phyloP scores from a whole-genome alignment of 1,140 invertebrate genomes.

The Drosophila rhopaloa region DNA sequence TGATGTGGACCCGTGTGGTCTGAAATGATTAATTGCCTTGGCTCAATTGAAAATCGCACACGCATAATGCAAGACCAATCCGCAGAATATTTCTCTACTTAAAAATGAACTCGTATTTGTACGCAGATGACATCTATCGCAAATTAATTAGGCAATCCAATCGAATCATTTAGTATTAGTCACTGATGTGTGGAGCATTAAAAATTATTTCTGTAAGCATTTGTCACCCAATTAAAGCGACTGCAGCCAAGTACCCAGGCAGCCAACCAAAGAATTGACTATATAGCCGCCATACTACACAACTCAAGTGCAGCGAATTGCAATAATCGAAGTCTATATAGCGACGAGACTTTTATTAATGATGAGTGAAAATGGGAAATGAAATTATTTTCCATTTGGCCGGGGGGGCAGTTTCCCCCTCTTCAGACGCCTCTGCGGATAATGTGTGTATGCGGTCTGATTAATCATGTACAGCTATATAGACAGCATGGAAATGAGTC shows the following conservation, averaged over 20 bases:
- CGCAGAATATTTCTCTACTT: constrained; percentile 4
- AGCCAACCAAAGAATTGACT: constrained; percentile 33
- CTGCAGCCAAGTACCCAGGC: constrained; percentile 49
- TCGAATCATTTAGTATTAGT: constrained; percentile 80
- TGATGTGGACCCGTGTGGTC: constrained; percentile 37
- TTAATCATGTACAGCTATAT: constrained; percentile 49
- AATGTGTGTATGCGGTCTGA: constrained; percentile 40
- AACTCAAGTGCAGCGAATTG: constrained; percentile 63
- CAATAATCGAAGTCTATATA: constrained; percentile 69
- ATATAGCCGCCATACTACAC: constrained; percentile 20
- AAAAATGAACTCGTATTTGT: constrained; percentile 21
- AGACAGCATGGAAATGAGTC: constrained; percentile 51
- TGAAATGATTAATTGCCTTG: constrained; percentile 68
- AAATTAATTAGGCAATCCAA: constrained; percentile 81
- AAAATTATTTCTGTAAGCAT: constrained; percentile 75
- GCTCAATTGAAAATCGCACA: constrained; percentile 73
- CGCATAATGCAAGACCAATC: constrained; percentile 54
- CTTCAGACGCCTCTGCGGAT: constrained; percentile 12
- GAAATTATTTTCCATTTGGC: constrained; percentile 46
- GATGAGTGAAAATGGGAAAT: constrained; percentile 76
- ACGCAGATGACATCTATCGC: constrained; percentile 49
- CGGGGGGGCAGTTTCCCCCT: neutral
- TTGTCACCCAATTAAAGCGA: constrained; percentile 81
- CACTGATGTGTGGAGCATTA: constrained; percentile 77
- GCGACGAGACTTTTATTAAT: constrained; percentile 80